Percentiles rank a stretch among this genome's conserved stretches.
Conservation (phyloP, 1,140 invertebrate genomes). For the Caerostris extrusa region DNA sequence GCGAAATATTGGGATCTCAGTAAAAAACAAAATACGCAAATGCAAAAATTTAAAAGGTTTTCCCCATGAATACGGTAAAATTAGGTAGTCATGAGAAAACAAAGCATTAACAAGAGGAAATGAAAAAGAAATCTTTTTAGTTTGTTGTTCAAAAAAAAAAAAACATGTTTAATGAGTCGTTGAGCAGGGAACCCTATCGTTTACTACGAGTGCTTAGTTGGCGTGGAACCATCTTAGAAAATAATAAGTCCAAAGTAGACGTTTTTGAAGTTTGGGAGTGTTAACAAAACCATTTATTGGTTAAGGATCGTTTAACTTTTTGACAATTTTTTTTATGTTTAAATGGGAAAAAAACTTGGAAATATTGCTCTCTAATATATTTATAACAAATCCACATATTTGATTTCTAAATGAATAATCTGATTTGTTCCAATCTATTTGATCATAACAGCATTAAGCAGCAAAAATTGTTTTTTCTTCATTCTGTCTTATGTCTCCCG, state of each 20-base stretch:
- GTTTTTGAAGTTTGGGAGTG: slow-evolving; percentile 29
- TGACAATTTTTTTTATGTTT: neutral
- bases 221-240: slow-evolving; percentile 52
- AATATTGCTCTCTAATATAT: no score
- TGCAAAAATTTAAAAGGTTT: neutral
- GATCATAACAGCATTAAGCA: no score
- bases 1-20: neutral
- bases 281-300: slow-evolving; percentile 51
- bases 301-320: slow-evolving; percentile 24
- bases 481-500: no score
- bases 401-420: no score
- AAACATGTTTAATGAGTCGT: slow-evolving; percentile 55
- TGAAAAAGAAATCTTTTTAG: slow-evolving; percentile 41
- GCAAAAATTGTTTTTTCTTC: no score
- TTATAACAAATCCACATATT: no score
- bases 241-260: slow-evolving; percentile 43
- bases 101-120: slow-evolving; percentile 45
- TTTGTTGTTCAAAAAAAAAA: neutral
- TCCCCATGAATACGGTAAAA: neutral
- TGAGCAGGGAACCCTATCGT: slow-evolving; percentile 27
- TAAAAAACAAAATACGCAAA: neutral
- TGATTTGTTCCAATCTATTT: no score
- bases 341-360: neutral
- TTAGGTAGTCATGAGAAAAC: slow-evolving; percentile 38
- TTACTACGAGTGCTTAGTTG: slow-evolving; percentile 48